Evolutionary conservation across 2,113 vertebrate genomes (phyloP), one percentile per base, ranked within the genome.

Genomic region (Caracal caracal): DNA sequence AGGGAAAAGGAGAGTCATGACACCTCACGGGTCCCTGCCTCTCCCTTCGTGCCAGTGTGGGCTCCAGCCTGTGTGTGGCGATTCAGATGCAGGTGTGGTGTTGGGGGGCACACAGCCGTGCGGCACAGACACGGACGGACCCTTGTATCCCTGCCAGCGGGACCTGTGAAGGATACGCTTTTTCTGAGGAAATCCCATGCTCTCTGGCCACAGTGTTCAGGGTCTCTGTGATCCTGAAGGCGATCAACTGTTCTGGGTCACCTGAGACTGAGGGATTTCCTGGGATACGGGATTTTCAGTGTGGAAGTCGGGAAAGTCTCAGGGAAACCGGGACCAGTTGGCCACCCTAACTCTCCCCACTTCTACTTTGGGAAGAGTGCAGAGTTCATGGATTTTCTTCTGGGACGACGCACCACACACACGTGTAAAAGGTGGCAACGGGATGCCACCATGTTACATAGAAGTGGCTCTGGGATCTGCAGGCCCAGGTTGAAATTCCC

Each of bases 71-170:
- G 33, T 0, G 7, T 49, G 11, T 17, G 5, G 3, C 6, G 16
- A 30, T 17, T 82, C 66, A 56, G 76, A 47, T 0, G 4, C 9
- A 7, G 17, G 5, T 1, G 0, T 3, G 1, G 26, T 24, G 30
- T 6, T 28, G 33, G 75, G 83, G 40, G 15, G 17, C n/a, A 6
- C 10, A 10, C 0, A n/a, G 51, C 90, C 30, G 6, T 0, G 2
- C 5, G 61, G 20, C 2, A 1, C 43, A 26, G 28, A 49, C 7
- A 11, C 5, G 17, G 24, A 2, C 0, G 7, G 40, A 3, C 6
- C 30, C 16, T n/a, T 33, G 19, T 0, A 0, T 40, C 2, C 0
- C 40, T 26, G 17, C 51, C 16, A 11, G 2, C 15, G 40, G 51
- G 2, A 76, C 35, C 33, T 2, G 26, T 47, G 20, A 10, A 65